phyloP scores from a whole-genome alignment of 2,113 vertebrate species.

The Mesitornis unicolor region DNA sequence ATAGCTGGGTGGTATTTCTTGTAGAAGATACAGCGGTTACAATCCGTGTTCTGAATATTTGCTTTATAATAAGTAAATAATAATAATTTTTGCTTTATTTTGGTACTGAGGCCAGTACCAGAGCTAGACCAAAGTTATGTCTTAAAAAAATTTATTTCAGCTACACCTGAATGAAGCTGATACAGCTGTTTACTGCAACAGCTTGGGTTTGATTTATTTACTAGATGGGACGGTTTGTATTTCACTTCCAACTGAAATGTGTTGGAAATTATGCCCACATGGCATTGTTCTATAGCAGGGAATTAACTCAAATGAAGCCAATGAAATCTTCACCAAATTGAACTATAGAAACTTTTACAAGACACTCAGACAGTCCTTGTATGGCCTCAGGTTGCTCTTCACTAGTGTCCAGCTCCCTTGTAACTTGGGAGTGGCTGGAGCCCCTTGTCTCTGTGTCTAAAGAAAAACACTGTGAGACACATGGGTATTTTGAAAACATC shows the following conservation, averaged over 20 bases:
- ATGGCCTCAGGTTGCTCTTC: background rate
- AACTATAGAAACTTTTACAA: background rate
- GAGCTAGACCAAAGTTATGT: background rate
- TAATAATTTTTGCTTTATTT: too few relatives aligned
- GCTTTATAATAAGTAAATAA: too few relatives aligned
- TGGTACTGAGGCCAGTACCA: background rate
- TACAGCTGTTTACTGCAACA: background rate
- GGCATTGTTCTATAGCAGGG: background rate
- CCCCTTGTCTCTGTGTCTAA: too few relatives aligned
- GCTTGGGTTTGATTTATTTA: constrained; percentile 6
- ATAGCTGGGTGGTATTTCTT: background rate
- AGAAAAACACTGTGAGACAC: background rate
- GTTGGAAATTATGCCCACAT: background rate
- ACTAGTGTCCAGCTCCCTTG: rapidly evolving
- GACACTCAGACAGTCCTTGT: background rate
- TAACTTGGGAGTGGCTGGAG: background rate
- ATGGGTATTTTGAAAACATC: background rate
- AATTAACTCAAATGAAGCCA: background rate
- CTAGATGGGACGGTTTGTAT: background rate
- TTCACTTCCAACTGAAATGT: background rate
- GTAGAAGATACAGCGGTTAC: background rate
- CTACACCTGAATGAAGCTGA: background rate
- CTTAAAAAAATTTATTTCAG: background rate
- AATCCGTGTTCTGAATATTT: background rate
- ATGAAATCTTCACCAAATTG: background rate